Percentiles rank a stretch among this genome's conserved stretches.
phyloP scores from a whole-genome alignment of 1,140 invertebrate genomes.

The Zaprionus davidi region DNA sequence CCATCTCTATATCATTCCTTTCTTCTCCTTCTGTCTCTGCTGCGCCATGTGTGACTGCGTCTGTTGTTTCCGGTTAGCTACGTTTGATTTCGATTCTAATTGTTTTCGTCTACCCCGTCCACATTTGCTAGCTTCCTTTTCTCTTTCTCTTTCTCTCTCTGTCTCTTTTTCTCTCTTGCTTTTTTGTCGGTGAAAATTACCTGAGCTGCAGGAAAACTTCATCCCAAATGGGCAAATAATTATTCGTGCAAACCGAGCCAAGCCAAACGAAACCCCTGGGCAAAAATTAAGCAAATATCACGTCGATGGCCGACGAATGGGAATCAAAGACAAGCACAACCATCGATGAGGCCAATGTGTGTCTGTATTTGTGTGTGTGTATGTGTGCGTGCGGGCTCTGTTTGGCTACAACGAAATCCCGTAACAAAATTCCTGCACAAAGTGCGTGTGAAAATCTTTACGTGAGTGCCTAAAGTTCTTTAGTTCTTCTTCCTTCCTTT shows the following conservation, averaged over 20 bases:
- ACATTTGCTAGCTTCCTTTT: constrained; percentile 32
- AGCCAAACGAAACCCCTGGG: constrained; percentile 27
- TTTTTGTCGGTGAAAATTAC: constrained; percentile 56
- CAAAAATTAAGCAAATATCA: constrained; percentile 80
- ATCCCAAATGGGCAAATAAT: constrained; percentile 77
- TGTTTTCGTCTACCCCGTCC: constrained; percentile 56
- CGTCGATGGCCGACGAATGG: constrained; percentile 50
- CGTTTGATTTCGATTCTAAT: constrained; percentile 78
- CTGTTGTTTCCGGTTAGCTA: constrained; percentile 66
- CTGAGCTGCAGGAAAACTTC: constrained; percentile 55
- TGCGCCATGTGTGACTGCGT: constrained; percentile 17
- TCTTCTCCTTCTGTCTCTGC: not conserved
- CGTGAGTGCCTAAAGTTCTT: constrained; percentile 49
- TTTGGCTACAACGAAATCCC: constrained; percentile 38
- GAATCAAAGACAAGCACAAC: constrained; percentile 42
- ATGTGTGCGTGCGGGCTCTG: not conserved
- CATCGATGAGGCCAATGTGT: not conserved
- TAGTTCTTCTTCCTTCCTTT: not conserved
- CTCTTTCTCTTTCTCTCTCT: not conserved
- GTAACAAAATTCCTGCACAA: constrained; percentile 54
- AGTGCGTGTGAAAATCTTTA: constrained; percentile 64
- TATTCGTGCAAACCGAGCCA: constrained; percentile 63
- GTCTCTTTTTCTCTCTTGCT: constrained; percentile 16
- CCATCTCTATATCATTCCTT: not conserved
- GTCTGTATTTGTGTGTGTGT: not conserved